A percentile compares a stretch with the other conserved stretches of the same genome.
These are phyloP conservation scores for Salminus brasiliensis DNA, from an alignment of 2,113 vertebrate genomes.

Conservation along the genomic window DNA sequence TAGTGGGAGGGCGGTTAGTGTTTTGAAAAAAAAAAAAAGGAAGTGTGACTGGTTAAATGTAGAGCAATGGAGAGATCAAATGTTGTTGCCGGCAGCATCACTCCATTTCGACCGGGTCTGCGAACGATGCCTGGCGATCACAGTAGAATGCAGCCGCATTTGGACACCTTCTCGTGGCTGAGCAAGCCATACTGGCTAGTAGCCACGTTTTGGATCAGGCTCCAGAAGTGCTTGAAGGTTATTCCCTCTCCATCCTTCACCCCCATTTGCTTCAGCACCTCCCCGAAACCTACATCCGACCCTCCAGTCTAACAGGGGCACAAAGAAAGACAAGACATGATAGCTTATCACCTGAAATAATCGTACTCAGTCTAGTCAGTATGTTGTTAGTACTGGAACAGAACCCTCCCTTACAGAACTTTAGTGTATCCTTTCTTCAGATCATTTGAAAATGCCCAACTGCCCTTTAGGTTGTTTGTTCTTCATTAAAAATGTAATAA, in stretches of 20 bases:
- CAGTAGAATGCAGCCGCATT: conserved; percentile 71
- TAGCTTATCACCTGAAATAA: too few species aligned
- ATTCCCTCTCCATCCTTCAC: conserved; percentile 74
- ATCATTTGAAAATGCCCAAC: too few species aligned
- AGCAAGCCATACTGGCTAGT: conserved; percentile 59
- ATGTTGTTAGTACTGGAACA: too few species aligned
- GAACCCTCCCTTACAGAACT: too few species aligned
- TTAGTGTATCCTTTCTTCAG: too few species aligned
- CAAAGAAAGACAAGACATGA: background rate
- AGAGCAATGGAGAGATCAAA: background rate
- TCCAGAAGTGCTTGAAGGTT: conserved; percentile 78
- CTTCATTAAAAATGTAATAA: too few species aligned
- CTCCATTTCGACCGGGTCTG: background rate
- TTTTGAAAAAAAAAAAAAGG: background rate
- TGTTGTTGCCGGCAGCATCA: background rate
- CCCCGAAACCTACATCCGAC: conserved; percentile 67
- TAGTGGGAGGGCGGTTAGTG: conserved; percentile 1
- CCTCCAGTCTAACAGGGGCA: conserved; percentile 53
- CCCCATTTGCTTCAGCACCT: conserved; percentile 71
- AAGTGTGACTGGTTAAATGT: conserved; percentile 19
- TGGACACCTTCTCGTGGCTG: conserved; percentile 58
- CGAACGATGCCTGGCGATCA: conserved; percentile 52
- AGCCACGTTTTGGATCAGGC: conserved; percentile 72
- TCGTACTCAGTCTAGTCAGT: too few species aligned
- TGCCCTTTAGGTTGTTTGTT: too few species aligned